Evolutionary conservation across 2,113 vertebrate genomes (phyloP).

Genomic region (Gallinago jamesoni): DNA sequence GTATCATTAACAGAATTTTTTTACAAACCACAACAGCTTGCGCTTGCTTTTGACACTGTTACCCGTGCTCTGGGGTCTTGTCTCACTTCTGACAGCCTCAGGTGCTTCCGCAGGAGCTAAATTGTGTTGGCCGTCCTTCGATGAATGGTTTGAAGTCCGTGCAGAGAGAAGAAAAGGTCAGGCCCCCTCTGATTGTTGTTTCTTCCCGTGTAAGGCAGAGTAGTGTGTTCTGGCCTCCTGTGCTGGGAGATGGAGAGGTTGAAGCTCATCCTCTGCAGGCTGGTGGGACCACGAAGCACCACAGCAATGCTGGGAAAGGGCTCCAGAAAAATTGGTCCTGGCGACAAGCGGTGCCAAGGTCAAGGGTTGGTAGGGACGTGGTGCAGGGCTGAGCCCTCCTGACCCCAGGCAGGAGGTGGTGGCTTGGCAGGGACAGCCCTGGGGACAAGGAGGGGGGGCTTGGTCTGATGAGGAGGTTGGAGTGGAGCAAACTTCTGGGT

Average conservation of each 20-base stretch:
- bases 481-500: background rate
- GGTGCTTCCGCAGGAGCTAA: background rate
- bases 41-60: background rate
- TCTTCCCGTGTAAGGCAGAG: background rate
- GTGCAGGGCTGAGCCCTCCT: background rate
- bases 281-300: background rate
- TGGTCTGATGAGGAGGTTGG: background rate
- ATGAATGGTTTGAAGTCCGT: background rate
- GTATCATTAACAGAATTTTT: background rate
- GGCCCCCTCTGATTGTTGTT: background rate
- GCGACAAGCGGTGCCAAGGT: accelerated
- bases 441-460: background rate
- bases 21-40: background rate
- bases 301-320: background rate
- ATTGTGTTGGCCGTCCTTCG: background rate
- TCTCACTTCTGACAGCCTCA: background rate
- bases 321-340: background rate
- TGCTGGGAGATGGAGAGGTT: background rate
- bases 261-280: background rate
- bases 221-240: background rate
- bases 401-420: background rate
- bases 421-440: background rate
- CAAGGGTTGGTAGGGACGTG: accelerated
- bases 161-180: background rate
- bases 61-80: background rate